Percentiles rank a stretch among this genome's conserved stretches.
phyloP scores from a whole-genome alignment of 2,888 invertebrate genomes.

The Nomada lathburiana region DNA sequence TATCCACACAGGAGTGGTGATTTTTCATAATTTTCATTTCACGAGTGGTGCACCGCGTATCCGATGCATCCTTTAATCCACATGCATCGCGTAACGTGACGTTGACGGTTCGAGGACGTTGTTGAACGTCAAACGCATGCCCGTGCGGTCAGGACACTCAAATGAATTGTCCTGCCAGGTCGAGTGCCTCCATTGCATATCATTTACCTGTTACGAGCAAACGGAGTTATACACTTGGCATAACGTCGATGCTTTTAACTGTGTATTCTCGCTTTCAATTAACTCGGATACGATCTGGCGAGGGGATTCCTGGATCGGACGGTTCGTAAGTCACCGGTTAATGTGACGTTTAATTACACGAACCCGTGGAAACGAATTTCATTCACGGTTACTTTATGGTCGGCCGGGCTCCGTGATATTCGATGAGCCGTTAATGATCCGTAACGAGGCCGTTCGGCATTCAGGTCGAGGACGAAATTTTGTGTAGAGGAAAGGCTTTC shows the following conservation, averaged over 20 bases:
- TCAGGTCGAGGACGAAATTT: background rate
- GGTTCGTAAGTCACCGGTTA: slow-evolving; percentile 2
- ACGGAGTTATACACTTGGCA: slow-evolving; percentile 36
- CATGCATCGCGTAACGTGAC: slow-evolving; percentile 55
- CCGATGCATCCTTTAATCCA: slow-evolving; percentile 43
- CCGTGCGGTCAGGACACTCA: slow-evolving; percentile 44
- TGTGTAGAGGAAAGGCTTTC: too few relatives aligned
- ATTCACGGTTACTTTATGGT: slow-evolving; percentile 3
- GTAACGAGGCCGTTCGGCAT: background rate
- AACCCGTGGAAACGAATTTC: slow-evolving; percentile 22
- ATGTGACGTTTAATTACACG: slow-evolving; percentile 12
- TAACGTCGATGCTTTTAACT: slow-evolving; percentile 24
- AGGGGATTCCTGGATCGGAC: background rate
- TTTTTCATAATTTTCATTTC: slow-evolving; percentile 34
- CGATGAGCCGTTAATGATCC: background rate
- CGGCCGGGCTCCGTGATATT: background rate
- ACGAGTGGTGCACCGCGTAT: slow-evolving; percentile 37
- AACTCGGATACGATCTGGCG: background rate
- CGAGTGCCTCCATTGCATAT: slow-evolving; percentile 49
- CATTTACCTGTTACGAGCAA: slow-evolving; percentile 56
- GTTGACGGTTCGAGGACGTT: slow-evolving; percentile 68
- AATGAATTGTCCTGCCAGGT: slow-evolving; percentile 62
- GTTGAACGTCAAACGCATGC: slow-evolving; percentile 73
- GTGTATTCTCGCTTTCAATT: background rate
- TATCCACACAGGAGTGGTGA: background rate